Evolutionary conservation across 2,113 vertebrate genomes (phyloP), one percentile per base, ranked within the genome.

Genomic region (Tichodroma muraria): DNA sequence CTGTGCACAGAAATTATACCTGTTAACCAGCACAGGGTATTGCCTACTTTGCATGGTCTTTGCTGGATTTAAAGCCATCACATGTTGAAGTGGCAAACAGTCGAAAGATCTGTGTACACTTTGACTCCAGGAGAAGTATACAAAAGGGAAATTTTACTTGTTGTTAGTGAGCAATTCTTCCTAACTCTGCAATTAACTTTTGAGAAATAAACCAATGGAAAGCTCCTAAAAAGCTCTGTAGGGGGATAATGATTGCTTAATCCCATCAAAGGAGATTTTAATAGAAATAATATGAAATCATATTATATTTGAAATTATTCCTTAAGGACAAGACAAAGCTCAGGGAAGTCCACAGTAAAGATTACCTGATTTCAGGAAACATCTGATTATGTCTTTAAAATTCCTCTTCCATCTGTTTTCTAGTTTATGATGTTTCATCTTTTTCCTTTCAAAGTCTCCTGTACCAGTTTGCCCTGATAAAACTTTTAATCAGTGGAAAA

Each of bases 181-280:
- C 56, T 76, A 50, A 79, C 40, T 90, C 42, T 44, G 59, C 77
- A 96, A 79, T 86, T 88, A 94, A 85, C 59, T 95, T 96, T 64
- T 57, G 45, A 90, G 68, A 56, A 86, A 23, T 73, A 73, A 93
- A 60, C 71, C 65, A 72, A 56, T 20, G 28, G 22, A 95, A 91
- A 94, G 40, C 49, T 71, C 71, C 59, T 94, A 47, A 85, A 93
- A 89, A 89, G 31, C 53, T 91, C 65, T 76, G 31, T 7, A 54
- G n/a, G 6, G 33, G 37, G 44, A 79, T 83, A 64, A 75, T 80
- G 75, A 69, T 73, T 40, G 50, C 13, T 88, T 63, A 94, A 93
- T 91, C 42, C 53, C 7, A 1, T 45, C 49, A 63, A 87, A 90
- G 49, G 35, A 73, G 37, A 96, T 87, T 90, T 78, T 54, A 85